Conservation (phyloP, 1,140 invertebrate genomes). For the Caenorhabditis brenneri region DNA sequence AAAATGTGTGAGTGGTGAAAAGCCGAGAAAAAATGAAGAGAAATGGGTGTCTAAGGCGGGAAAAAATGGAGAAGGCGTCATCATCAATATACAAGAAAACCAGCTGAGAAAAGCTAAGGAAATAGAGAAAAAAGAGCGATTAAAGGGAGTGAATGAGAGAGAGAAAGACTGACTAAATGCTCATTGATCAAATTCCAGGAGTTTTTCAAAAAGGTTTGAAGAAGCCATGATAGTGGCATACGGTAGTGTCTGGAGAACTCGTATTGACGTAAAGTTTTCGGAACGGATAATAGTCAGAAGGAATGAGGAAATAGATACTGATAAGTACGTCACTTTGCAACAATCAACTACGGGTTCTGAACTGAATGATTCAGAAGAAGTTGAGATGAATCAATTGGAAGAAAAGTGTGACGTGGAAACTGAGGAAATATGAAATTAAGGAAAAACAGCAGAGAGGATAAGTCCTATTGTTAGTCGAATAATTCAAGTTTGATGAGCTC, state of each 20-base stretch:
- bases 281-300: not conserved
- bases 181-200: not conserved
- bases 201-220: not conserved
- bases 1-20: not conserved
- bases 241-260: not conserved
- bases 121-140: too few species aligned
- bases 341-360: too few species aligned
- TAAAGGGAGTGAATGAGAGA: not conserved
- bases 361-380: not conserved
- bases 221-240: not conserved
- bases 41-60: not conserved
- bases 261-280: too few species aligned
- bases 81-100: constrained; percentile 19
- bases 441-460: too few species aligned
- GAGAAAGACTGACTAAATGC: not conserved
- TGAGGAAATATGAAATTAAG: too few species aligned
- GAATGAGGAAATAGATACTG: too few species aligned
- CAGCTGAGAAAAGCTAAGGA: not conserved
- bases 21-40: not conserved
- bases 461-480: too few species aligned
- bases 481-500: too few species aligned
- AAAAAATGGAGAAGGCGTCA: not conserved
- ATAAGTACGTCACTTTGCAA: too few species aligned
- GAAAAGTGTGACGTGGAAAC: too few species aligned
- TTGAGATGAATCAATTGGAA: too few species aligned